phyloP scores from a whole-genome alignment of 2,888 invertebrate species.

The Sminthurinus aureus region DNA sequence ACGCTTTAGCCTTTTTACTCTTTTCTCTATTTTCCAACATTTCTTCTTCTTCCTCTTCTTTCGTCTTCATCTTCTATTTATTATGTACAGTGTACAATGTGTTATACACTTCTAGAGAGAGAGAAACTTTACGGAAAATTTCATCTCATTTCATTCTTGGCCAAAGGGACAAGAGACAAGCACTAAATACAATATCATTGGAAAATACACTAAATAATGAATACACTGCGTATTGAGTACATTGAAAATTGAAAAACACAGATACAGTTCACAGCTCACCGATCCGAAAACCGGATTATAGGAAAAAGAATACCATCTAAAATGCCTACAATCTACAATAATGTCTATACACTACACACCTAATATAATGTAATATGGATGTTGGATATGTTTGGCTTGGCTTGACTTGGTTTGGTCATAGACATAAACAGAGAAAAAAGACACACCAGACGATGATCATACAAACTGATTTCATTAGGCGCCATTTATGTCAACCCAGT shows the following conservation, averaged over 20 bases:
- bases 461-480: conserved; percentile 60
- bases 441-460: conserved; percentile 52
- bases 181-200: background rate
- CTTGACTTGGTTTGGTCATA: background rate
- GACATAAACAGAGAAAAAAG: conserved; percentile 6
- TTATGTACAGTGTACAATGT: background rate
- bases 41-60: too few species aligned
- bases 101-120: too few species aligned
- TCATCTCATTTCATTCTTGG: background rate
- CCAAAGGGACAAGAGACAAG: background rate
- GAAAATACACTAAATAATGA: background rate
- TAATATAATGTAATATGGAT: too few species aligned
- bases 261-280: conserved; percentile 41
- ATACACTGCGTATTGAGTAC: too few species aligned
- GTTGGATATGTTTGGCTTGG: too few species aligned
- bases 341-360: too few species aligned
- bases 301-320: conserved; percentile 32
- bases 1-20: too few species aligned
- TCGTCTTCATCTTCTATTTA: background rate
- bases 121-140: background rate
- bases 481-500: conserved; percentile 59
- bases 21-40: too few species aligned
- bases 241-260: too few species aligned
- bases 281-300: conserved; percentile 59
- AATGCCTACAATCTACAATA: conserved; percentile 16